These are phyloP conservation scores for Tetraneura akinire DNA, from an alignment of 1,140 invertebrate species.

Conservation along the genomic window DNA sequence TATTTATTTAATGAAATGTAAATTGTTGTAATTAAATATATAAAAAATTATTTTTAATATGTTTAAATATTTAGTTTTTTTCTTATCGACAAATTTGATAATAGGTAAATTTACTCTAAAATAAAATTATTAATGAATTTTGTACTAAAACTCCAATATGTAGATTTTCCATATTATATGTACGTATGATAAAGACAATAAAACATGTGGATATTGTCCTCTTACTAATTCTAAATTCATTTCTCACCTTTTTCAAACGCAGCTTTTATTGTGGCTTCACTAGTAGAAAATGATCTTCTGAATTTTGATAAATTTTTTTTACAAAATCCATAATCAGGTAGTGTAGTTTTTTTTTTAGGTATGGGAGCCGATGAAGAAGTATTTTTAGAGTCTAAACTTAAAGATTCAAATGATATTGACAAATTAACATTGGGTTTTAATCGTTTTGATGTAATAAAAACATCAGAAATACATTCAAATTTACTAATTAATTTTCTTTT, in stretches of 20 bases:
- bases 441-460: constrained; percentile 1
- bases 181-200: no score
- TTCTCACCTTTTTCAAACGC: constrained; percentile 64
- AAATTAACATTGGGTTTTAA: constrained; percentile 28
- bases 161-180: no score
- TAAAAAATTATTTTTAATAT: no score
- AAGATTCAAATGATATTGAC: constrained; percentile 34
- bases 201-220: no score
- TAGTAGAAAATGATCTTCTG: constrained; percentile 64
- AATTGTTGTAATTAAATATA: no score
- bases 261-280: constrained; percentile 65
- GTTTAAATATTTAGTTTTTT: no score
- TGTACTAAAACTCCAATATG: no score
- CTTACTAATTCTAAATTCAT: not conserved
- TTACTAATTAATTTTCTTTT: constrained; percentile 45
- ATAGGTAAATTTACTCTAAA: no score
- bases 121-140: no score
- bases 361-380: constrained; percentile 27
- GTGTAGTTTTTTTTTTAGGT: constrained; percentile 51
- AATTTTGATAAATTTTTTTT: constrained; percentile 56
- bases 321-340: constrained; percentile 55
- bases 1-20: no score
- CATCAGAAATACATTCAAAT: not conserved
- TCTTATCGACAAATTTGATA: no score
- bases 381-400: constrained; percentile 18